phyloP scores from a whole-genome alignment of 2,113 vertebrate genomes.

The Tenebrosternarchus preto region DNA sequence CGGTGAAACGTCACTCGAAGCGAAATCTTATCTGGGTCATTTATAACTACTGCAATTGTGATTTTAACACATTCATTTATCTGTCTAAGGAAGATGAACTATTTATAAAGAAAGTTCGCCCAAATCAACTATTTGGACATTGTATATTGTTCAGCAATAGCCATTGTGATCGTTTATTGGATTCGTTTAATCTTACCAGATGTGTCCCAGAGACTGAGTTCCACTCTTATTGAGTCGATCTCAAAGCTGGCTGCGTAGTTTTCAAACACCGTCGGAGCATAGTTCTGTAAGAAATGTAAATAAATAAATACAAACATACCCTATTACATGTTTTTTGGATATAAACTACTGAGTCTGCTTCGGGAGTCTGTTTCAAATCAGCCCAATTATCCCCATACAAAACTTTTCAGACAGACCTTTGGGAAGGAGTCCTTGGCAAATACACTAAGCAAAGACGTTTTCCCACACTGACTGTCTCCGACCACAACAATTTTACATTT shows the following conservation, averaged over 20 bases:
- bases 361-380: not conserved
- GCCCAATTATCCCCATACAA: not conserved
- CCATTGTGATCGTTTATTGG: not conserved
- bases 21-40: not conserved
- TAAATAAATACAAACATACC: too few relatives aligned
- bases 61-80: not conserved
- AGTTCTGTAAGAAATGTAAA: constrained; percentile 69
- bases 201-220: constrained; percentile 88
- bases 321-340: not conserved
- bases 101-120: too few relatives aligned
- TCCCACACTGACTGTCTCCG: constrained; percentile 86
- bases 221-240: constrained; percentile 87
- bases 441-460: constrained; percentile 81
- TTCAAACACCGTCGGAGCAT: constrained; percentile 87
- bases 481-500: constrained; percentile 87
- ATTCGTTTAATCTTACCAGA: constrained; percentile 76
- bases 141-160: not conserved
- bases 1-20: constrained; percentile 32
- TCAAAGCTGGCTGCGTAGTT: constrained; percentile 92
- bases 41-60: not conserved
- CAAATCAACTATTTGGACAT: not conserved
- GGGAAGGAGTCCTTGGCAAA: constrained; percentile 88
- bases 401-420: constrained; percentile 73
- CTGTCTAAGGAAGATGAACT: not conserved
- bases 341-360: not conserved